Base-by-base conservation (phyloP, 2,888 invertebrate species). In the Dasysyrphus tricinctus region DNA sequence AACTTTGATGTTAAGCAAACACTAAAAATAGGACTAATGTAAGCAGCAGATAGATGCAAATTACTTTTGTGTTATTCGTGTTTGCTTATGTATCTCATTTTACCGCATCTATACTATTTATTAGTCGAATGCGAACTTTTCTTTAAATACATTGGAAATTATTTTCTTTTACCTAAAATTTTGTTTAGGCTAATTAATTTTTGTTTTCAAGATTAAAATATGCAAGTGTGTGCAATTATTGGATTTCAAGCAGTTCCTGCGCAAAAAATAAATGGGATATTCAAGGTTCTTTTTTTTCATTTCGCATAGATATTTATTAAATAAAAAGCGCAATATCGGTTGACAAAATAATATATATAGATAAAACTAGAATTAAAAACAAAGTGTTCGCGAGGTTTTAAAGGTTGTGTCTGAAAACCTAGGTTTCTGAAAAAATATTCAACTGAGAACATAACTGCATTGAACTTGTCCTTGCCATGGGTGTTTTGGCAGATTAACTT, bases 1-100 rank as follows among this genome's bases (percentile, higher is more conserved):
- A 74, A 57, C 39, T 29, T 69, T 82, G 72, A 65, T 57, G 54
- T 54, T 70, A 73, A 83, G 79, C 59, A 77, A 37, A 69, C 73
- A 85, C 73, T 73, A 77, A 73, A 78, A 81, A 70, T 74, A 78
- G 85, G 56, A 61, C 63, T 47, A 67, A 61, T 77, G 59, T 81
- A 56, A 37, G 57, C 42, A 69, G 63, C 61, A 42, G 14, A 61
- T 42, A 44, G 11, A 65, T 54, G 24, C 69, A 49, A 59, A 61
- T 67, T 75, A 56, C 73, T 32, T 73, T 51, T 44, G 61, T 57
- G 49, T 65, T 57, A 51, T 54, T 82, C 39, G 42, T 42, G 32
- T 69, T 49, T 76, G 34, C 56, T 42, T 56, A 44, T 78, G 16
- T 76, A 39, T 76, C 16, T 61, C 32, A 34, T 67, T 42, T 82